Base-by-base conservation (phyloP, 2,113 vertebrate species). In the Hydrolagus affinis region DNA sequence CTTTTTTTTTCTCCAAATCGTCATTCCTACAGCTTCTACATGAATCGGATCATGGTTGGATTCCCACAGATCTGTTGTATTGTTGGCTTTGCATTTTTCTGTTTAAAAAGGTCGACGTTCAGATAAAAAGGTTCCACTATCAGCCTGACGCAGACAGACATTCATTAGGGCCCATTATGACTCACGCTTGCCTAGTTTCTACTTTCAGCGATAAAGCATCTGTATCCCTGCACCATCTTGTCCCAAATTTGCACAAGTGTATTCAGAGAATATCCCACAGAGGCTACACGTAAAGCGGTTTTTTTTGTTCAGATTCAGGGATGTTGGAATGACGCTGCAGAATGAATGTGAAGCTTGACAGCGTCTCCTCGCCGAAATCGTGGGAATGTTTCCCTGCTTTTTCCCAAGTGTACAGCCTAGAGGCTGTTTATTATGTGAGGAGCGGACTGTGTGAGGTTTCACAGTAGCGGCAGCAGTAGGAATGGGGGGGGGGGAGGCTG, bases 141-240 rank as follows among this genome's bases (percentile, higher is more conserved):
- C 78, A 83, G 78, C 14, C 25, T 28, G 11, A 32, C 25, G 8
- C 78, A 83, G 60, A 12, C 78, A 66, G 28, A 25, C 60, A 83
- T 80, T 72, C 94, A 93, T 93, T 94, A 93, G 93, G 90, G 44
- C 44, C 91, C 90, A 91, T 87, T 93, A 94, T 94, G 92, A 94
- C 93, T 95, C 93, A 92, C 92, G 92, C 93, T 94, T 94, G 92
- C 89, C 90, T 91, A 30, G 89, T 89, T 91, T 93, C 95, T 93
- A 94, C 94, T 95, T 93, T 93, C 92, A 94, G 93, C 94, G 94
- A 95, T 95, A 94, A 94, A 94, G 93, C 94, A 92, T 94, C 92
- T 94, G 94, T 92, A 92, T 91, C 91, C 88, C 86, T 92, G 90
- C 91, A 90, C 93, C 90, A 90, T 90, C 90, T 94, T 94, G 89